A percentile compares a stretch with the other conserved stretches of the same genome.
Conservation (phyloP, 2,113 vertebrate species). For the Barnardius zonarius region DNA sequence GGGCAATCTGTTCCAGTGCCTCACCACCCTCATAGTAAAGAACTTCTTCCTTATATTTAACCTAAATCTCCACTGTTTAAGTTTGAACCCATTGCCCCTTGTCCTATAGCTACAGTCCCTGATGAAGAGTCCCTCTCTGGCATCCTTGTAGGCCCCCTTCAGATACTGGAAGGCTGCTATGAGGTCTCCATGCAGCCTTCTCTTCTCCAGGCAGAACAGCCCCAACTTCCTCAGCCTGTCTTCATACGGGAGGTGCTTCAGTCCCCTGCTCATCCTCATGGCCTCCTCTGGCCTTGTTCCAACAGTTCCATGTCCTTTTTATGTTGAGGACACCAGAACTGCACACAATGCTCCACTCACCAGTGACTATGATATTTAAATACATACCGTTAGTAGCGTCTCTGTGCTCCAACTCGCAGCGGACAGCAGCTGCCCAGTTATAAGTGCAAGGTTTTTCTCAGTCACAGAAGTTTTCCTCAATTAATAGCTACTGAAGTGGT, state of each 20-base stretch:
- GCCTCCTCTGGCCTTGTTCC: no score
- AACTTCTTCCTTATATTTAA: background rate
- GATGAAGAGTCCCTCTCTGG: background rate
- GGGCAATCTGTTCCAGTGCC: background rate
- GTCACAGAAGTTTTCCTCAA: background rate
- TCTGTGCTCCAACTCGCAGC: background rate
- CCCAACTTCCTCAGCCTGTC: background rate
- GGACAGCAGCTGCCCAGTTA: background rate
- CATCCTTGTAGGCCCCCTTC: background rate
- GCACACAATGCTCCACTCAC: background rate
- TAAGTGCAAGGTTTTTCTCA: background rate
- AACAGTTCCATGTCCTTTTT: no score
- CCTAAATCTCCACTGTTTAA: background rate
- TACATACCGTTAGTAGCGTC: rapidly evolving
- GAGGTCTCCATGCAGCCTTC: background rate
- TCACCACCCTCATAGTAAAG: background rate
- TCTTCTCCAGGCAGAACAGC: background rate
- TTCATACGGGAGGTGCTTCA: background rate
- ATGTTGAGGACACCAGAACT: no score
- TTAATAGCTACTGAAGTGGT: background rate
- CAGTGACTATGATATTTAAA: background rate
- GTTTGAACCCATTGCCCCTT: background rate
- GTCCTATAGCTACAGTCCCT: background rate
- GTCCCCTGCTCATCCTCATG: no score
- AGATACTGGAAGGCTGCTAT: background rate